These are phyloP conservation scores for Leptobrachium leishanense DNA, from an alignment of 2,113 vertebrate species.

Conservation along the genomic window DNA sequence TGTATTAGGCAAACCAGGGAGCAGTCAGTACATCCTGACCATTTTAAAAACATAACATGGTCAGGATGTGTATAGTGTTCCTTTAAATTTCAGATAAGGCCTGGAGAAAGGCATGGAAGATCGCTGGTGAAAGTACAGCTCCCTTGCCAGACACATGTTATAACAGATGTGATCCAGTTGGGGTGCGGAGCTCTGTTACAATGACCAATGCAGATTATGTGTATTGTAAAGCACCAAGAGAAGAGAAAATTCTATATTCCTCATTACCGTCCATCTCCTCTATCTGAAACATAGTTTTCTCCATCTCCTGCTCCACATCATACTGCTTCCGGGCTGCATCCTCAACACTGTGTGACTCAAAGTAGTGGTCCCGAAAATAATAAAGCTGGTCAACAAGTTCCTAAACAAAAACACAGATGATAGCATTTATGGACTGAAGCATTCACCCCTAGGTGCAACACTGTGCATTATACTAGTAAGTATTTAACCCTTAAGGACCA, in stretches of 20 bases:
- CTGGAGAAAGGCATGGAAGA: no score
- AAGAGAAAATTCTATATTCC: not conserved
- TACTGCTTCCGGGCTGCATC: constrained; percentile 75
- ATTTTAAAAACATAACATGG: no score
- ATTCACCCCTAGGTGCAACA: no score
- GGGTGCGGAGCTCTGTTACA: not conserved
- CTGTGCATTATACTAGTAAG: no score
- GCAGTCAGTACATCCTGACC: no score
- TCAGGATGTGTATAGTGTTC: no score
- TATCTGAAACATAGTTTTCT: constrained; percentile 70
- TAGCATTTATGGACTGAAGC: no score
- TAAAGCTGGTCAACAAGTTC: constrained; percentile 81
- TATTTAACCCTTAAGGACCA: no score
- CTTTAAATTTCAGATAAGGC: no score
- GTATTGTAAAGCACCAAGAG: no score
- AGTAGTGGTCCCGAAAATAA: constrained; percentile 81
- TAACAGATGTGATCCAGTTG: not conserved
- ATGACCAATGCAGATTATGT: not conserved
- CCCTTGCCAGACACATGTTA: not conserved
- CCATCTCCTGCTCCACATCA: constrained; percentile 72
- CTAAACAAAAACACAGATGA: constrained; percentile 56
- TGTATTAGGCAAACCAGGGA: no score
- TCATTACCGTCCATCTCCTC: constrained; percentile 72
- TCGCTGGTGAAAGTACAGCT: not conserved
- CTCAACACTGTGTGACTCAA: constrained; percentile 78